Percentiles rank a stretch among this genome's conserved stretches.
These are phyloP conservation scores for Drosophila birchii DNA, from an alignment of 2,888 invertebrate species.

Conservation along the genomic window DNA sequence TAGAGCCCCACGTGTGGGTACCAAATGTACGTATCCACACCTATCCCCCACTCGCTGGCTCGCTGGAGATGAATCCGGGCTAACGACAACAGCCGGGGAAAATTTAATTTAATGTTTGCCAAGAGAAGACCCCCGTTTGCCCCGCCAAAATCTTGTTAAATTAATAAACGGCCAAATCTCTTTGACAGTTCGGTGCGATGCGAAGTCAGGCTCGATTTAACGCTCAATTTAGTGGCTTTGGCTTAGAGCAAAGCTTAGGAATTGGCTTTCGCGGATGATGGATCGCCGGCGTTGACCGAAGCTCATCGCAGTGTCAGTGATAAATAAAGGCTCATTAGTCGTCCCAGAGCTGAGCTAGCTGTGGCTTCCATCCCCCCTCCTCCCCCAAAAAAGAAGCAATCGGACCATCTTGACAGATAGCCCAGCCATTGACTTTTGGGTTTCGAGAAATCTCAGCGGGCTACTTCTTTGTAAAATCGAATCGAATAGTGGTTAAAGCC, in stretches of 20 bases:
- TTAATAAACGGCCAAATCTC: constrained; percentile 65
- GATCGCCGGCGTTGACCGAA: constrained; percentile 35
- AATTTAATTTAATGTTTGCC: constrained; percentile 72
- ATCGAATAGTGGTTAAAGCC: constrained; percentile 43
- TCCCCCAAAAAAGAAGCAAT: constrained; percentile 11
- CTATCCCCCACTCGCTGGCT: not conserved
- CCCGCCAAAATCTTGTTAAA: constrained; percentile 62
- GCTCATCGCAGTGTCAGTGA: constrained; percentile 69
- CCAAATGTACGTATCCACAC: not conserved
- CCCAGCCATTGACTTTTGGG: constrained; percentile 64
- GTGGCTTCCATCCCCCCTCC: constrained; percentile 18
- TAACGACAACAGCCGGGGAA: constrained; percentile 21
- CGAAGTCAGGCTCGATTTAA: constrained; percentile 66
- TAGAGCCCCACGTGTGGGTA: constrained; percentile 27
- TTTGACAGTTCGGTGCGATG: constrained; percentile 47
- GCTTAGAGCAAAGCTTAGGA: constrained; percentile 46
- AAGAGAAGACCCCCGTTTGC: not conserved
- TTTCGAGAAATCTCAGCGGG: constrained; percentile 54
- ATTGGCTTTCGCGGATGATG: constrained; percentile 34
- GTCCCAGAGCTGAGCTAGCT: constrained; percentile 46
- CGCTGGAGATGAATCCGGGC: constrained; percentile 17
- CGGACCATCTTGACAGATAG: constrained; percentile 60
- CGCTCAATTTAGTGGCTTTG: constrained; percentile 65
- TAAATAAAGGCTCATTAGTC: constrained; percentile 77
- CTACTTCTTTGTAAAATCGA: constrained; percentile 18